Percentiles rank a stretch among this genome's conserved stretches.
phyloP scores from a whole-genome alignment of 1,140 invertebrate genomes.

The Psilanteris sp. region DNA sequence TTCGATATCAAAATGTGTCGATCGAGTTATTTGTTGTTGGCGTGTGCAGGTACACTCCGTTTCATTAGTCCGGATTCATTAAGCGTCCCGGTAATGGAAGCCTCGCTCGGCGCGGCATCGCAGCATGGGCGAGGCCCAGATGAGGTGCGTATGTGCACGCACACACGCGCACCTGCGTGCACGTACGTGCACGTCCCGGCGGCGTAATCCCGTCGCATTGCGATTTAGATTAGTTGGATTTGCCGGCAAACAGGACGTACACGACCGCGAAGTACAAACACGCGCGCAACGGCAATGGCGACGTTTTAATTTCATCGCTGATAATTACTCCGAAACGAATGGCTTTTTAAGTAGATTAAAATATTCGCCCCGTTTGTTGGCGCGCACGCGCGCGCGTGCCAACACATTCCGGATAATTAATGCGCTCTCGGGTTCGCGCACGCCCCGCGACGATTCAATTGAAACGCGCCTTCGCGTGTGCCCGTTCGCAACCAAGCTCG shows the following conservation, averaged over 20 bases:
- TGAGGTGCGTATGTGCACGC: slow-evolving; percentile 29
- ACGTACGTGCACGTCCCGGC: slow-evolving; percentile 39
- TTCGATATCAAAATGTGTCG: slow-evolving; percentile 16
- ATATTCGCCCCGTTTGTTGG: slow-evolving; percentile 68
- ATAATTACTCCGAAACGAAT: slow-evolving; percentile 79
- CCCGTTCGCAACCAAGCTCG: too few species aligned
- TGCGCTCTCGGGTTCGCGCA: slow-evolving; percentile 70
- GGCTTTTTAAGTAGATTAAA: slow-evolving; percentile 80
- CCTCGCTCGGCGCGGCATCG: slow-evolving; percentile 30
- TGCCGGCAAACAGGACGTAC: slow-evolving; percentile 72
- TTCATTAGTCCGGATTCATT: slow-evolving; percentile 63
- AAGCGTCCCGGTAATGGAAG: slow-evolving; percentile 50
- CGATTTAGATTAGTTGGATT: slow-evolving; percentile 78
- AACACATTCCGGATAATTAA: slow-evolving; percentile 77
- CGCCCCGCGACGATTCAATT: slow-evolving; percentile 66
- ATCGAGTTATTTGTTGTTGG: slow-evolving; percentile 26
- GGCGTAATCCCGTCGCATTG: slow-evolving; percentile 74
- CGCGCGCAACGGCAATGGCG: slow-evolving; percentile 56
- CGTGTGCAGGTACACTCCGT: slow-evolving; percentile 31
- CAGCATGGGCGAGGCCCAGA: slow-evolving; percentile 43
- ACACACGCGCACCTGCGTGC: not conserved
- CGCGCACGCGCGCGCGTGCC: slow-evolving; percentile 39
- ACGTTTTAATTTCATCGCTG: slow-evolving; percentile 79
- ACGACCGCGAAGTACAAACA: slow-evolving; percentile 76
- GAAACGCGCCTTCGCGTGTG: slow-evolving; percentile 58